phyloP scores from a whole-genome alignment of 2,113 vertebrate genomes.

The Rattus rattus region DNA sequence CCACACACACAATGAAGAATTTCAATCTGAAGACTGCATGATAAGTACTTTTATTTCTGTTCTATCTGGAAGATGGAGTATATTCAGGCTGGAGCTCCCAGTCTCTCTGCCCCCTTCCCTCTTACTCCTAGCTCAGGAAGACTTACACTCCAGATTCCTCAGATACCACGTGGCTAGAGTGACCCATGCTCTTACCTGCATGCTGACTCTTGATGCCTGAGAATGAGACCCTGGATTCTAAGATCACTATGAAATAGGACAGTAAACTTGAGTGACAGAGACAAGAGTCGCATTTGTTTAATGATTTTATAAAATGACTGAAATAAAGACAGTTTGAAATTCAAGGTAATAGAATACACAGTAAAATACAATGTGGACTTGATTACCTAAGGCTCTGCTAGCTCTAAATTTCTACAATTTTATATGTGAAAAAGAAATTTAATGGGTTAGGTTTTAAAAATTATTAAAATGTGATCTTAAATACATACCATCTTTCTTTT shows the following conservation, averaged over 20 bases:
- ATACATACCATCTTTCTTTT: constrained; percentile 36
- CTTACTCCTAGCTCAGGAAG: background rate
- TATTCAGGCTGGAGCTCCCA: background rate
- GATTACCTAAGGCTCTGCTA: constrained; percentile 2
- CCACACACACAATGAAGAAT: background rate
- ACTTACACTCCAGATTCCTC: accelerated
- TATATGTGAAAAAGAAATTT: constrained; percentile 5
- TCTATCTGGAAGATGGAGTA: background rate
- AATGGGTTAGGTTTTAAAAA: constrained; percentile 52
- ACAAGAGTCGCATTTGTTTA: background rate
- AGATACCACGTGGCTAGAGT: background rate
- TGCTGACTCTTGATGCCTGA: background rate
- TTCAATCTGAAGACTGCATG: background rate
- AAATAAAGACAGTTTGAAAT: background rate
- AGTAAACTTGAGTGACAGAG: background rate
- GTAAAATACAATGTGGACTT: constrained; percentile 11
- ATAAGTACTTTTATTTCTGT: background rate
- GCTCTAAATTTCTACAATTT: constrained; percentile 61
- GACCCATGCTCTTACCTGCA: background rate
- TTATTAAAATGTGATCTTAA: constrained; percentile 68
- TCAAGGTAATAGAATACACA: background rate
- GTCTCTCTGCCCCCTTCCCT: background rate
- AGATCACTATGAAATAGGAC: background rate
- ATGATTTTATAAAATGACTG: constrained; percentile 25
- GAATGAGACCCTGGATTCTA: background rate